These are phyloP conservation scores for Felis chaus DNA, from an alignment of 2,113 vertebrate species.

Conservation along the genomic window DNA sequence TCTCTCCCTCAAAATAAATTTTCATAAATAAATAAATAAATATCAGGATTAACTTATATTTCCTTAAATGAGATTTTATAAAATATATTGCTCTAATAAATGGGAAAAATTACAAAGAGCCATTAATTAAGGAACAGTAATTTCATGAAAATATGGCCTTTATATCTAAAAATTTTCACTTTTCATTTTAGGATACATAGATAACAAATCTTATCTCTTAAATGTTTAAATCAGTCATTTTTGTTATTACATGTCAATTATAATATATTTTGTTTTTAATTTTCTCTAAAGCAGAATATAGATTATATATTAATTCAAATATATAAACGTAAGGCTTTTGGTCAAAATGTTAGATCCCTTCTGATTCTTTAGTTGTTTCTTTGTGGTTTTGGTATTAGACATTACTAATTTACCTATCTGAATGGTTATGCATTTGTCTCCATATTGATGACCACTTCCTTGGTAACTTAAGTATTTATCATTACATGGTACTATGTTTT, in stretches of 20 bases:
- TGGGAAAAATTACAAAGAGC: neutral
- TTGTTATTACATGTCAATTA: neutral
- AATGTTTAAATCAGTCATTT: neutral
- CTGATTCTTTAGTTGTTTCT: neutral
- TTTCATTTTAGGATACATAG: neutral
- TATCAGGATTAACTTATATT: neutral
- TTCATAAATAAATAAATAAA: neutral
- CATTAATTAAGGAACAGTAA: neutral
- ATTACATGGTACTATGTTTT: neutral
- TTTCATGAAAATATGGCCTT: neutral
- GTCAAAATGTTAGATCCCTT: neutral
- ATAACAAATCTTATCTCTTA: neutral
- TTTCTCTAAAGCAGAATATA: neutral
- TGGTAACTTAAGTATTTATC: neutral
- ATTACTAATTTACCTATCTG: neutral
- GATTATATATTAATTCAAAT: neutral
- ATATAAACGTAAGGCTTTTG: neutral
- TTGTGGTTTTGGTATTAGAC: neutral
- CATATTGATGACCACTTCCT: neutral
- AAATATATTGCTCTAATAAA: neutral
- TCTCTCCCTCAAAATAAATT: no score
- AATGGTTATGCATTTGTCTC: neutral
- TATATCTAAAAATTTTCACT: neutral
- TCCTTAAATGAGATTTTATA: slow-evolving; percentile 5
- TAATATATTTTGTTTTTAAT: neutral